Base-by-base conservation (phyloP, 2,113 vertebrate genomes). In the Petrocephalus microphthalmus region DNA sequence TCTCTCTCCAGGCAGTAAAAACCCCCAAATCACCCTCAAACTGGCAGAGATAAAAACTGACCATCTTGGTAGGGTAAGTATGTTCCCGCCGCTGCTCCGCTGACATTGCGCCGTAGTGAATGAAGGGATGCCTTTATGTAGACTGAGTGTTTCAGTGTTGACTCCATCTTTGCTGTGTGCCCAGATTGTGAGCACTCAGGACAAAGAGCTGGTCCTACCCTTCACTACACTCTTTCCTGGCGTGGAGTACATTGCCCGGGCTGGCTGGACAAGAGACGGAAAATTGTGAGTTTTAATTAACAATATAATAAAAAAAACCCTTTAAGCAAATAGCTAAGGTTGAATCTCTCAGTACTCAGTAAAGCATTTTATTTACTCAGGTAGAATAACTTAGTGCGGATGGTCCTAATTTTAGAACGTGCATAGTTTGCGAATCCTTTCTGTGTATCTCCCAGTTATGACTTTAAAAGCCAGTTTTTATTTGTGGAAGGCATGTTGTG, bases 201-300 rank as follows among this genome's bases (percentile, higher is more conserved):
- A 97, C 92, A 99, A 98, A 94, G 97, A 99, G 90, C 94, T 99
- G 91, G 97, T 96, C 0, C 94, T 96, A 60, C 97, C 98, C 0
- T 99, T 99, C 91, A 92, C 92, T 86, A 91, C 92, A 0, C 94
- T 99, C 87, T 99, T 99, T 89, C 98, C 98, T 0, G 94, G 92
- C 0, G 97, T 95, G 51, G 98, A 99, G 91, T 99, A 99, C 94
- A 96, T 99, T 3, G 97, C 98, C 47, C 95, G 98, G 88, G 98
- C 97, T 0, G 98, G 98, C 89, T 99, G 98, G 98, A 98, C 98
- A 1, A 96, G 92, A 25, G 98, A 99, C 0, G 98, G 98, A 91
- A 97, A 97, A 94, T 99, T 96, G 98, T 99, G 92, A 89, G 95
- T 93, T 90, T 20, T 10, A 51, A 45, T 29, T 20, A 33, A 2